These are phyloP conservation scores for Arctocebus calabarensis DNA, from an alignment of 2,797 vertebrate genomes.

Conservation along the genomic window DNA sequence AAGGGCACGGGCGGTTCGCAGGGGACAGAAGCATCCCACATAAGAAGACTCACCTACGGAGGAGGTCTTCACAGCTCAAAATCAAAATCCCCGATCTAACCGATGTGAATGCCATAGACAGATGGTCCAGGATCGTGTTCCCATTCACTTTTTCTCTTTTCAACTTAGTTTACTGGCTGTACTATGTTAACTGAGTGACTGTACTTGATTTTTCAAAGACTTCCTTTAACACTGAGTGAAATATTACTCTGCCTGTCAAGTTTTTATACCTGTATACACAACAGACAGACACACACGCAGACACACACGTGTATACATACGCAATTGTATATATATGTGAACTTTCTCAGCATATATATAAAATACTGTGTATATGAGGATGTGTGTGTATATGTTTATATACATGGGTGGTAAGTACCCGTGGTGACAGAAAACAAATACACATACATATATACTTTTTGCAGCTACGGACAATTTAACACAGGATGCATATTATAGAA, in stretches of 20 bases:
- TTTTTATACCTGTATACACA: conserved; percentile 90
- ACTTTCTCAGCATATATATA: conserved; percentile 86
- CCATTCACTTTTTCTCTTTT: conserved; percentile 97
- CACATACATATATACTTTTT: conserved; percentile 84
- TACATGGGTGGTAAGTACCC: conserved; percentile 58
- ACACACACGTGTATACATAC: conserved; percentile 85
- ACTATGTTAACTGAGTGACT: conserved; percentile 96
- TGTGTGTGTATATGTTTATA: conserved; percentile 84
- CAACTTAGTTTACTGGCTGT: conserved; percentile 99
- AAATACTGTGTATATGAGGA: conserved; percentile 86
- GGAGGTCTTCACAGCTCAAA: conserved; percentile 97
- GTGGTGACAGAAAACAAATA: conserved; percentile 81
- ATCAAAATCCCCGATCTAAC: conserved; percentile 99
- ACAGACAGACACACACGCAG: conserved; percentile 60
- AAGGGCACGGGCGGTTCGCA: conserved; percentile 90
- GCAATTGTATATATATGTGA: conserved; percentile 87
- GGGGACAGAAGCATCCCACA: conserved; percentile 91
- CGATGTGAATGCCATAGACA: conserved; percentile 98
- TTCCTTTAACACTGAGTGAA: conserved; percentile 86
- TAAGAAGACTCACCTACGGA: conserved; percentile 94
- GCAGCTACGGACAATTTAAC: conserved; percentile 86
- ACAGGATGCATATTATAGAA: conserved; percentile 85
- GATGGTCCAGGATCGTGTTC: conserved; percentile 99
- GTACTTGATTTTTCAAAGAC: conserved; percentile 90
- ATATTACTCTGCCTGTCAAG: conserved; percentile 89